Base-by-base conservation (phyloP, 2,888 invertebrate species). In the Ecliptopera silaceata region DNA sequence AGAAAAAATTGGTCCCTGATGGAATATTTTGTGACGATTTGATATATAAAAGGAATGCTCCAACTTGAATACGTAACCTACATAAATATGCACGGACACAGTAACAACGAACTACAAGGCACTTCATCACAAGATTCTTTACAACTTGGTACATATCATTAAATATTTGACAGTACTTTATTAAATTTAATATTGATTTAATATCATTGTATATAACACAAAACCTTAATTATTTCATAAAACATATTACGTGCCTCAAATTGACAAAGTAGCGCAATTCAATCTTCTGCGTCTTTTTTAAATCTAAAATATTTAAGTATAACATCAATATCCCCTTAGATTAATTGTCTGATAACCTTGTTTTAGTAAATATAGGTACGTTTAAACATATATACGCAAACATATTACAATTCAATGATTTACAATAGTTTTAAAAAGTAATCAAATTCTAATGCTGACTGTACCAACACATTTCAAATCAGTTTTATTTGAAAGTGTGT, bases 21-120 rank as follows among this genome's bases (percentile, higher is more conserved):
- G 18, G 22, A 26, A 54, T 54, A 50, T 17, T 68, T 68, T 68
- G 68, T 68, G 68, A 66, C 68, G 58, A 50, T 60, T 56, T 65
- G 10, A 22, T 54, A n/a, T n/a, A n/a, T n/a, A n/a, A n/a, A n/a
- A 59, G 57, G 61, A 64, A 63, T 63, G 61, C 46, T 41, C 50
- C 50, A 48, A 49, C 51, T 56, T 52, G n/a, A n/a, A n/a, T 26
- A 54, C 31, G 54, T 45, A 70, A 38, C 26, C 41, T 41, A 34
- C 53, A 54, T 45, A 52, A 26, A 31, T 38, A 52, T 45, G 18
- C 36, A 34, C 12, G 20, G 11, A 41, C 41, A 49, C 49, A 32
- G 29, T 20, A 2, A 3, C 41, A 49, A 39, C n/a, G 34, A 39
- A 47, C 10, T 13, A 13, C 12, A 54, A 56, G 49, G 50, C 56